Evolutionary conservation across 2,113 vertebrate species (phyloP), one percentile per base, ranked within the genome.

Genomic region (Benitochromis conjunctus): DNA sequence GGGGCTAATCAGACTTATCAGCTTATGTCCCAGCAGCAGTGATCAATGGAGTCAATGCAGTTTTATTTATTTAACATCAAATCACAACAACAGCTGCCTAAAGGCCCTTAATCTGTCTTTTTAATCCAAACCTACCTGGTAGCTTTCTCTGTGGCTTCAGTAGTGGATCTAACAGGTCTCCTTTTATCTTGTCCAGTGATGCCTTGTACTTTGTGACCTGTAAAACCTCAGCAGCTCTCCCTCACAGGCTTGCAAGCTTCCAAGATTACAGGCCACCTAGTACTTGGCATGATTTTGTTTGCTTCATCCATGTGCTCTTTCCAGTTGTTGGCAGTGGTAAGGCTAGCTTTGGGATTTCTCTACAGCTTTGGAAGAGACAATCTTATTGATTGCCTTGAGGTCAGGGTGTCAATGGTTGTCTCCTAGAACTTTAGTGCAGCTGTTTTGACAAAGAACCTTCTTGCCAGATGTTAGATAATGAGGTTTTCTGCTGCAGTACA

Each of bases 151-250:
- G 1, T 48, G 43, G 41, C 5, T 48, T 74, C 66, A 74, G 41
- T 48, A 48, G 41, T 6, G 43, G 36, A 5, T 41, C 62, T 7
- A 41, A 41, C 34, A n/a, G 34, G 6, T 18, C 31, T 62, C 31
- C 36, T 66, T 66, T 38, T 66, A 21, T 43, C 62, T 41, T 41
- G n/a, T 41, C n/a, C 62, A 41, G n/a, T 41, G 62, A 38, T 41
- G 7, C 36, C 21, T 18, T 11, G 14, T 16, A 74, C 1, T 74
- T 0, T 74, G 14, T 1, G 0, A 24, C 16, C 24, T 3, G 43
- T 4, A 51, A 74, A 74, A 29, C 16, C 43, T 74, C 16, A 19
- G 24, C 69, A 51, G 24, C 43, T 26, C 41, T 19, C 24, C 9
- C 0, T 11, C 43, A 48, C 8, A 46, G 8, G 38, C 5, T 71